phyloP scores from a whole-genome alignment of 1,140 invertebrate genomes.

The Lasioglossum baleicum region DNA sequence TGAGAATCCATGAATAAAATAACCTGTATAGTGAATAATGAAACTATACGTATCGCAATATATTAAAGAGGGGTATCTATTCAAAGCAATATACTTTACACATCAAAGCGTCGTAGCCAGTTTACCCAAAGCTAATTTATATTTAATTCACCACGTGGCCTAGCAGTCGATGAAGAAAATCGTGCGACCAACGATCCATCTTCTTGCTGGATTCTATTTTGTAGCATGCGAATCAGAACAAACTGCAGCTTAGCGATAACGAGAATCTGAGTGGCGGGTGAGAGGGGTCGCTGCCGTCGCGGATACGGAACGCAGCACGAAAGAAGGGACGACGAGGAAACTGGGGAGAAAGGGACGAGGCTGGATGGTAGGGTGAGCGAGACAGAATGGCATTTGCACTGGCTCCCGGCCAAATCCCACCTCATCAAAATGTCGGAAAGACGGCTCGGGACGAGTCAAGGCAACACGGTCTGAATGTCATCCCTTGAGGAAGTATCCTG shows the following conservation, averaged over 20 bases:
- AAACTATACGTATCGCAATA: too few species aligned
- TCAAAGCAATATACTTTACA: not conserved
- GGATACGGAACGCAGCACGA: too few species aligned
- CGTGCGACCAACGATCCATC: not conserved
- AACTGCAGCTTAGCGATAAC: conserved; percentile 60
- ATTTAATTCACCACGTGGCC: too few species aligned
- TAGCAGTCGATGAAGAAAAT: not conserved
- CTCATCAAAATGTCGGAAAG: conserved; percentile 73
- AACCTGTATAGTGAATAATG: too few species aligned
- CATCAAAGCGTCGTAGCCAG: too few species aligned
- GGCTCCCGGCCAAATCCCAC: conserved; percentile 69
- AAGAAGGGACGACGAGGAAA: not conserved
- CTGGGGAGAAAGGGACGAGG: not conserved
- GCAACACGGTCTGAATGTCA: conserved; percentile 65
- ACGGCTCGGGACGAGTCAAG: conserved; percentile 60
- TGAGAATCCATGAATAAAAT: too few species aligned
- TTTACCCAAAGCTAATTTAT: too few species aligned
- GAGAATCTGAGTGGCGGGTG: conserved; percentile 39
- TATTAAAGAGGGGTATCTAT: too few species aligned
- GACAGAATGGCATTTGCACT: conserved; percentile 67
- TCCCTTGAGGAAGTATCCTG: conserved; percentile 60
- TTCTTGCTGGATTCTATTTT: conserved; percentile 33
- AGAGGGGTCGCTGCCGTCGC: not conserved
- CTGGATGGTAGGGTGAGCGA: too few species aligned
- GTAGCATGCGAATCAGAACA: conserved; percentile 49